Evolutionary conservation across 1,140 invertebrate species (phyloP).

Genomic region (Mya arenaria): DNA sequence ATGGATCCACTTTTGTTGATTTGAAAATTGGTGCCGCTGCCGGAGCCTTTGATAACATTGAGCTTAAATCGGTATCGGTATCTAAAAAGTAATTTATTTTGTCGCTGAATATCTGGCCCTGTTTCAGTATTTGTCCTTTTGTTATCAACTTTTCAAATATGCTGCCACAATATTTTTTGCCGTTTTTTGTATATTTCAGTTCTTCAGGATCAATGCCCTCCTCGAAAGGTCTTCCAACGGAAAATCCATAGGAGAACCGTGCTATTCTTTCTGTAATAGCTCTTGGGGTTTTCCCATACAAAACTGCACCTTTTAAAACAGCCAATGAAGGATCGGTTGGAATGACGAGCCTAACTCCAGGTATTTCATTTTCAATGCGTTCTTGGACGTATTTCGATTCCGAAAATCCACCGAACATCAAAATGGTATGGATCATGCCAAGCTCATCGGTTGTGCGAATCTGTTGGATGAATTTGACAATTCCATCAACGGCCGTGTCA

Average conservation of each 20-base stretch:
- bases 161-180: not conserved
- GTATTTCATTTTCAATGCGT: not conserved
- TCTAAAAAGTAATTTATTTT: not conserved
- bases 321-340: not conserved
- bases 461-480: conserved; percentile 10
- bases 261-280: not conserved
- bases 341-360: not conserved
- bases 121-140: not conserved
- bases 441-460: not conserved
- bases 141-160: not conserved
- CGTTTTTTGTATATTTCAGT: not conserved
- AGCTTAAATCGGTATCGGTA: not conserved
- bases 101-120: not conserved
- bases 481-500: not conserved
- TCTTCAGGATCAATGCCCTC: not conserved
- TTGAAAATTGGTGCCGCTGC: not conserved
- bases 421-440: not conserved
- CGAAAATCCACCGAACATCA: conserved; percentile 17
- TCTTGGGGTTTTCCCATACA: conserved; percentile 6
- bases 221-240: not conserved
- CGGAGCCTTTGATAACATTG: not conserved
- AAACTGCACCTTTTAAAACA: conserved; percentile 30
- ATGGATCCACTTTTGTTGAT: not conserved
- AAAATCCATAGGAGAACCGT: not conserved
- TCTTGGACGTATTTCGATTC: not conserved